Evolutionary conservation across 2,888 invertebrate species (phyloP), one percentile per base, ranked within the genome.

Genomic region (Scaptomyza tumidula): DNA sequence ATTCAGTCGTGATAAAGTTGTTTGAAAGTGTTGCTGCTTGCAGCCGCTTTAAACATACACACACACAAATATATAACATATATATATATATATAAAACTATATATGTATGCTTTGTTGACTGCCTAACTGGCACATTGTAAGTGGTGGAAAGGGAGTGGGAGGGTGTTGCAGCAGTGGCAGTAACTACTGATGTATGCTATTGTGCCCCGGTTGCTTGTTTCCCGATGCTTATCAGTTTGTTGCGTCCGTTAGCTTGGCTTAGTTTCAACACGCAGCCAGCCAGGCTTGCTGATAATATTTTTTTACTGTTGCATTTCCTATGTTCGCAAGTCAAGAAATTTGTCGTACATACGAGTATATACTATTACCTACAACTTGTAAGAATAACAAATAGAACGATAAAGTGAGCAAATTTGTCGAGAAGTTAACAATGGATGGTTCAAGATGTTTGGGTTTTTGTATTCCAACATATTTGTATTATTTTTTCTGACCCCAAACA

Each of bases 1-100:
- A 89, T 88, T 88, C 80, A 61, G 66, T 70, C 68, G 67, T 77
- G 89, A 89, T 86, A 88, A 88, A 85, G 85, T 89, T 89, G 89
- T 85, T 89, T 79, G 61, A 78, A 86, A 85, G 86, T 89, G 89
- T 88, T 89, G 88, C 83, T 74, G 72, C 65, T 70, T 65, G 56
- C 58, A 58, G 35, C 29, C 53, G 41, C 46, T 52, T 57, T 44
- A 56, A 59, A 58, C 50, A 43, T 53, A 49, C 39, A 53, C 52
- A 41, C 43, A 54, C 63, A 66, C 71, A 65, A 58, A 44, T 46
- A 72, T 49, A 68, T 75, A 58, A 44, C 46, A 72, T 49, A 68
- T 75, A 55, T 46, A 59, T 49, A 56, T 46, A 53, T 48, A 57
- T 49, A 56, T 46, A 58, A n/a, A n/a, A n/a, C n/a, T 45, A 60